Conservation (phyloP, 1,140 invertebrate species). For the Drosophila grimshawi region DNA sequence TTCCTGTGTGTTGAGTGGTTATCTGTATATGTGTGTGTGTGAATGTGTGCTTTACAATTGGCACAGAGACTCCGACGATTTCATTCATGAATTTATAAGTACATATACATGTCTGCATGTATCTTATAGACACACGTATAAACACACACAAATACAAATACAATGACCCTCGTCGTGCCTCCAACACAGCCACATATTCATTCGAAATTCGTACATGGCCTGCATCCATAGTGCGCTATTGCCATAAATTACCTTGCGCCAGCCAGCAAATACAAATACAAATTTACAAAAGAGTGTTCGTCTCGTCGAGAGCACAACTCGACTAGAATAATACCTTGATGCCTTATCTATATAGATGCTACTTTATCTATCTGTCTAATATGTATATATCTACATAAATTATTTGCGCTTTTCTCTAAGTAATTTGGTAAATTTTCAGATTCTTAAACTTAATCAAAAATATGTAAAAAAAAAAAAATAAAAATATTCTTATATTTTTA, state of each 20-base stretch:
- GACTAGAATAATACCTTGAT: too few relatives aligned
- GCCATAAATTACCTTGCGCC: slow-evolving; percentile 68
- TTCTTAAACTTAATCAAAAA: too few relatives aligned
- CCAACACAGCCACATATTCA: not conserved
- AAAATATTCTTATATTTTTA: too few relatives aligned
- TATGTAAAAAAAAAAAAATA: too few relatives aligned
- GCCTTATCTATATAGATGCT: too few relatives aligned
- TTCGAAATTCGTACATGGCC: slow-evolving; percentile 58
- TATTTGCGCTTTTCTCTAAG: too few relatives aligned
- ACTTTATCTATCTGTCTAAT: too few relatives aligned
- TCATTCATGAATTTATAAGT: slow-evolving; percentile 80
- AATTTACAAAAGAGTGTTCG: not conserved
- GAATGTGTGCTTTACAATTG: slow-evolving; percentile 72
- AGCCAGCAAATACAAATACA: slow-evolving; percentile 23
- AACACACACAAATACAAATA: slow-evolving; percentile 36
- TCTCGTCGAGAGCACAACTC: too few relatives aligned
- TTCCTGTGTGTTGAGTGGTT: slow-evolving; percentile 72
- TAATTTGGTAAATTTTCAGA: too few relatives aligned
- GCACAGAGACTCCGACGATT: slow-evolving; percentile 59
- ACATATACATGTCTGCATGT: slow-evolving; percentile 37
- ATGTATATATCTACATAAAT: too few relatives aligned
- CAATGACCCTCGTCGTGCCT: slow-evolving; percentile 51
- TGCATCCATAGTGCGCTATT: slow-evolving; percentile 78
- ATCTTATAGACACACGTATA: slow-evolving; percentile 39
- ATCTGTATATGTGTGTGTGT: not conserved